Evolutionary conservation across 1,140 invertebrate species (phyloP).

Genomic region (Ridgeia piscesae): DNA sequence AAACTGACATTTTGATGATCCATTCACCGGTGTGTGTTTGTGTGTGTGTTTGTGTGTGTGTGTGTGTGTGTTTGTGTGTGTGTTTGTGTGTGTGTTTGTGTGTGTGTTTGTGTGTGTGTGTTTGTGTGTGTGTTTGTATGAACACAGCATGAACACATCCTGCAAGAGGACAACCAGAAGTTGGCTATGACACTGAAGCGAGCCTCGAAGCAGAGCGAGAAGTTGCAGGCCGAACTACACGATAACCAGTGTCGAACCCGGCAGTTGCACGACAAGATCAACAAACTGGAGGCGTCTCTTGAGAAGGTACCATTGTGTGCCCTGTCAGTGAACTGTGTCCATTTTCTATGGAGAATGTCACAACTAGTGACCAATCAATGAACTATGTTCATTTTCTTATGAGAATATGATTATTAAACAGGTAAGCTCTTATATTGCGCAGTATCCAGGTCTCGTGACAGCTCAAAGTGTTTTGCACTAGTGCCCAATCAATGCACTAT

Average conservation of each 20-base stretch:
- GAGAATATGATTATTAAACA: no score
- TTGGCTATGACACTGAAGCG: slow-evolving; percentile 44
- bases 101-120: not conserved
- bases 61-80: not conserved
- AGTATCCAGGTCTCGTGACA: no score
- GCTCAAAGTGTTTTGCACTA: no score
- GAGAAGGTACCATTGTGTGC: slow-evolving; percentile 40
- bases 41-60: no score
- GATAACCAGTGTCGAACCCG: slow-evolving; percentile 33
- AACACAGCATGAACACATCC: slow-evolving; percentile 41
- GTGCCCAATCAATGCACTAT: no score
- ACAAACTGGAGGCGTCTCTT: slow-evolving; percentile 38
- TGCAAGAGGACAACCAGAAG: slow-evolving; percentile 46
- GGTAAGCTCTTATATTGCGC: no score
- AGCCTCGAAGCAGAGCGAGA: slow-evolving; percentile 41
- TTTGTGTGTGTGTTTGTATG: no score
- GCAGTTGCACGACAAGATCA: slow-evolving; percentile 36
- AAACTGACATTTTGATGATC: not conserved
- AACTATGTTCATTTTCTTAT: no score
- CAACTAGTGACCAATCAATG: no score
- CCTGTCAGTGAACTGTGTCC: no score
- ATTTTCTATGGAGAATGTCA: no score
- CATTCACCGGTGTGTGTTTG: not conserved
- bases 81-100: not conserved
- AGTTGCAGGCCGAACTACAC: slow-evolving; percentile 43